Base-by-base conservation (phyloP, 2,797 vertebrate genomes). In the Psittacula echo region DNA sequence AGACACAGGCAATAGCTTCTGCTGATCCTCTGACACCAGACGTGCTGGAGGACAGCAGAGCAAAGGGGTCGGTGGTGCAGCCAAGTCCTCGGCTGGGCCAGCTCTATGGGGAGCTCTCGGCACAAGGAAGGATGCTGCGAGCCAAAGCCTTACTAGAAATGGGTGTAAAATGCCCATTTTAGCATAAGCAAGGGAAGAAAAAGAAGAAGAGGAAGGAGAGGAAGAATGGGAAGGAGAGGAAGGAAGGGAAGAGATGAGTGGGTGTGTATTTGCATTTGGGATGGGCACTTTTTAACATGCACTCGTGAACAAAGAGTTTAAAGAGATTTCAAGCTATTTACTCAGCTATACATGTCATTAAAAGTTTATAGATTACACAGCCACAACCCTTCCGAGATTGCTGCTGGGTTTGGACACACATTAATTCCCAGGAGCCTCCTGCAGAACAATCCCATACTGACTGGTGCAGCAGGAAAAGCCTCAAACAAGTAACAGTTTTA, bases 281-380 rank as follows among this genome's bases (percentile, higher is more conserved):
- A 96, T 73, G 80, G 89, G 94, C 91, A 89, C 90, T 67, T 93
- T 85, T 80, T 89, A 89, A 95, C 58, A 86, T 66, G 93, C 89
- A 44, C 89, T 58, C 0, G 2, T 85, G 82, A 97, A 97, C 92
- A 95, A 97, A 97, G 96, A 70, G 88, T 93, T 96, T 89, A 94
- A 94, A 92, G 93, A 92, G 78, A 96, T 97, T 95, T 91, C 92
- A 91, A 95, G 92, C 89, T 88, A 93, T 97, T 95, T 97, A 87
- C 88, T 88, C 93, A 93, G 94, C 86, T 79, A 58, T 64, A 32
- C 39, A 32, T 75, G 32, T 68, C 80, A 95, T 87, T 78, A 83
- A 56, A 93, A 81, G 66, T 85, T 82, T 87, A 89, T 45, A 78
- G 81, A 95, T 95, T 85, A 87, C n/a, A 54, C n/a, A 0, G 0